Conservation (phyloP, 2,888 invertebrate species). For the Entomobrya proxima region DNA sequence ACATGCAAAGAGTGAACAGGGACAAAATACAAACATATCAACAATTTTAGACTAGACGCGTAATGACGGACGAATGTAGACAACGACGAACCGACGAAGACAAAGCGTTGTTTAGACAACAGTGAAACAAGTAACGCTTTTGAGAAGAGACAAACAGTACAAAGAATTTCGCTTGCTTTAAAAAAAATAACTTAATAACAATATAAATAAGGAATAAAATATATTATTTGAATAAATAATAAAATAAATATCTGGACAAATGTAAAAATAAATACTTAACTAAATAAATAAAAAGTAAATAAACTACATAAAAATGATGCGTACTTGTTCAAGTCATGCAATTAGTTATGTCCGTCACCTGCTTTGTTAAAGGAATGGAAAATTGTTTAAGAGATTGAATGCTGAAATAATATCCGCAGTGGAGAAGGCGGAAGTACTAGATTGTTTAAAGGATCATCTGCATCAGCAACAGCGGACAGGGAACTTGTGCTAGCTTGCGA, state of each 20-base stretch:
- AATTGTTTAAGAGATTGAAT: conserved; percentile 56
- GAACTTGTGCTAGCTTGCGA: not conserved
- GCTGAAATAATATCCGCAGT: conserved; percentile 65
- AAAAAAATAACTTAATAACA: too few relatives aligned
- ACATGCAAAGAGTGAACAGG: too few relatives aligned
- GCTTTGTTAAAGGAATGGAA: conserved; percentile 5
- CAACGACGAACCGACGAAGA: too few relatives aligned
- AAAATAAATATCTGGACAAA: too few relatives aligned
- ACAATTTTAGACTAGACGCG: too few relatives aligned
- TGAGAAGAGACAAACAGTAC: too few relatives aligned
- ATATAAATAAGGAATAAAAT: not conserved
- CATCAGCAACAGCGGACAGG: not conserved
- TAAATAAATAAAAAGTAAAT: not conserved
- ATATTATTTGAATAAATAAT: not conserved
- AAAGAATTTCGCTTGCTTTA: too few relatives aligned
- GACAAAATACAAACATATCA: too few relatives aligned
- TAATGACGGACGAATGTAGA: too few relatives aligned
- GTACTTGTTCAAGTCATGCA: conserved; percentile 41
- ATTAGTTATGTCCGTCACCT: conserved; percentile 61
- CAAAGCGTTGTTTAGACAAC: too few relatives aligned
- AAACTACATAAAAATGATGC: not conserved
- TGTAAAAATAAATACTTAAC: not conserved
- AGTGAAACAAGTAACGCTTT: too few relatives aligned
- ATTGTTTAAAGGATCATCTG: conserved; percentile 41
- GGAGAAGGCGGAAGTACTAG: conserved; percentile 53